Evolutionary conservation across 2,888 invertebrate species (phyloP), one percentile per base, ranked within the genome.

Genomic region (Dryobotodes eremita): DNA sequence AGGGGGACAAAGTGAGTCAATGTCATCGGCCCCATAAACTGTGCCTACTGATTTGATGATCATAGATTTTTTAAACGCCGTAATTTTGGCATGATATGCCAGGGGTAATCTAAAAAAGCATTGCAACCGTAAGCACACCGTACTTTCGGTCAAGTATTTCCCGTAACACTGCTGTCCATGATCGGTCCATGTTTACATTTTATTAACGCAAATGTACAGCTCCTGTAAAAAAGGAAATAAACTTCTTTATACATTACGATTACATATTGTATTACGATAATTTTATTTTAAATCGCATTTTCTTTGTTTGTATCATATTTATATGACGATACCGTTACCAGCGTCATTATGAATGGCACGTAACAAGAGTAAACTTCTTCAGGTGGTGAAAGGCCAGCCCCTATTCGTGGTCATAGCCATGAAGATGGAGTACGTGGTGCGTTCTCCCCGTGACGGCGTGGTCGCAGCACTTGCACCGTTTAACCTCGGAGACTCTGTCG

Each of bases 401-500:
- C 96, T 99, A 5, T 98, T 99, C 82, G 98, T 99, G 66, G 98
- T 99, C 92, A 99, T 99, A 86, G 99, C 99, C 0, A 99, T 99
- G 99, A 99, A 99, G 97, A 99, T 99, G 99, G 99, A 99, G 97
- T 98, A 99, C 94, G 98, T 99, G 23, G 98, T 99, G 23, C 98
- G 98, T 89, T 98, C 99, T 5, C 98, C 98, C 0, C 97, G 97
- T 66, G 98, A 98, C 92, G 99, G 98, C 69, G 97, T 97, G 11
- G 98, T 99, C 6, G 97, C 98, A 69, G 97, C 97, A 7, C 95
- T 99, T 53, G 96, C 96, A 10, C 93, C 97, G 5, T 98, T 97
- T 91, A 97, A 98, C 79, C 95, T 97, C 80, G 99, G 99, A 0
- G 98, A 99, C 89, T 98, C 98, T 82, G 98, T 99, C 7, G 97